Evolutionary conservation across 2,888 invertebrate species (phyloP), one percentile per base, ranked within the genome.

Genomic region (Cheilosia variabilis): DNA sequence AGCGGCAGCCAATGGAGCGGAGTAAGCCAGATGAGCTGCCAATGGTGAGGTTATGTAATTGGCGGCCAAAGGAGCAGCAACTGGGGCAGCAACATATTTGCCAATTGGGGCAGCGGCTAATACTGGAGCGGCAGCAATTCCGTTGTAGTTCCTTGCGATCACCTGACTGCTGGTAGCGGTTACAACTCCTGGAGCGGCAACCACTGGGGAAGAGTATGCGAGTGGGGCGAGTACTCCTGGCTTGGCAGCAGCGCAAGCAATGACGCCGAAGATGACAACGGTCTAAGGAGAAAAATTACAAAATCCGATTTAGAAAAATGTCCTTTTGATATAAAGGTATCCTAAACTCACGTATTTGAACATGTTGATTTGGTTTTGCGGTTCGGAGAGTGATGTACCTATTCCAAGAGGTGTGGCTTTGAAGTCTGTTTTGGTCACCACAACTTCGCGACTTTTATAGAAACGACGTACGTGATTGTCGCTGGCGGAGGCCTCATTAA

Each of bases 61-160:
- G 34, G 10, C 34, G 10, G 43, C 63, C 43, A 63, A 22, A 13
- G 72, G 62, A 31, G 72, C 22, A 41, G 55, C 17, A 6, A 34
- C 9, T 31, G 55, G 55, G 19, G 55, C 31, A 15, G 52, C 52
- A 22, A 52, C 24, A 13, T 24, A 52, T 24, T 22, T 52, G 10
- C 15, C 52, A 17, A 52, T 17, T 6, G 55, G 55, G 1, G 81
- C 77, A 41, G 73, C 79, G 27, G 65, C 57, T 90, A 5, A 9
- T 92, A 93, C 91, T 2, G 93, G 90, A 90, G 93, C 88, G 22
- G 89, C 79, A 71, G 89, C 89, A 60, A 88, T 87, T 27, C 90
- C 90, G 88, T 91, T 90, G 75, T 90, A 90, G 81, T 90, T 89
- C 9, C 90, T 90, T 4, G 90, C 84, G 17, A 92, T 88, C 53